These are phyloP conservation scores for Thysanoteuthis rhombus DNA, from an alignment of 2,888 invertebrate genomes.

Conservation along the genomic window DNA sequence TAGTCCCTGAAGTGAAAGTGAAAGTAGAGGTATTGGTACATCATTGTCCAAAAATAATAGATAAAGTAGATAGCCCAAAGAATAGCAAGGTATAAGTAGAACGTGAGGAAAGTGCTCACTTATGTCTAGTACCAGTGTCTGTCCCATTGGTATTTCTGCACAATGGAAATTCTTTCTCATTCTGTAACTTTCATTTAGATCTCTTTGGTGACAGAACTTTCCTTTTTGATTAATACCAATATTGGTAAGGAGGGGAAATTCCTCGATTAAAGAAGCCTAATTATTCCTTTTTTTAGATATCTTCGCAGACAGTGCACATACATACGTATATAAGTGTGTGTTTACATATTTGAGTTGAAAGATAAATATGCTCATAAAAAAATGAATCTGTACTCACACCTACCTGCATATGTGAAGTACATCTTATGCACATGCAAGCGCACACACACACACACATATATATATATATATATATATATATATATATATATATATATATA, in stretches of 20 bases:
- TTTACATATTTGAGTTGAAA: neutral
- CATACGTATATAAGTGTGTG: neutral
- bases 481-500: slow-evolving; percentile 12
- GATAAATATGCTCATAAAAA: neutral
- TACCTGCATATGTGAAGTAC: neutral
- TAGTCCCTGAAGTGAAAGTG: too few species aligned
- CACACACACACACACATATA: neutral
- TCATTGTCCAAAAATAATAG: neutral
- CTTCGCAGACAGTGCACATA: neutral
- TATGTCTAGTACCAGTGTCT: too few species aligned
- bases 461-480: neutral
- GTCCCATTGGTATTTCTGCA: neutral
- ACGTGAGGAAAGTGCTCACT: neutral
- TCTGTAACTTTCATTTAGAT: neutral
- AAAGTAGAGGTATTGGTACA: neutral
- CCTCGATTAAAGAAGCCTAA: neutral
- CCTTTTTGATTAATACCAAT: neutral
- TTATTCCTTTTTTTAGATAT: neutral
- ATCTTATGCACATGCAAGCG: too few species aligned
- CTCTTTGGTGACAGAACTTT: neutral
- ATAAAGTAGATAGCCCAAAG: neutral
- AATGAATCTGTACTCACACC: neutral
- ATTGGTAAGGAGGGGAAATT: neutral
- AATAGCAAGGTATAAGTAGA: neutral
- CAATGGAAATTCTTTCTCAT: neutral